Conservation (phyloP, 2,888 invertebrate species). For the Acholoe squamosa region DNA sequence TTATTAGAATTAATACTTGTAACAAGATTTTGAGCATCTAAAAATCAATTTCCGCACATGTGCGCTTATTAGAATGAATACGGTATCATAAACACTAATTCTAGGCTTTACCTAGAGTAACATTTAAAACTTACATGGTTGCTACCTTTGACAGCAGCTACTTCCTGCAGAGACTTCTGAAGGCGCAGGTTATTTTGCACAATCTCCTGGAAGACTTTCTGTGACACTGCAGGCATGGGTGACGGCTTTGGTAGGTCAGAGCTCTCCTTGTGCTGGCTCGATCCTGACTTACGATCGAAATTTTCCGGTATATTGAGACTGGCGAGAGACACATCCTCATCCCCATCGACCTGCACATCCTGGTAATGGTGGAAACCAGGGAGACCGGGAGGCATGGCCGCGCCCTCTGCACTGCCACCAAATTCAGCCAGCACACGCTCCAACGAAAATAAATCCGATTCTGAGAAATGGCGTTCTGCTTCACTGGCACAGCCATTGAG, state of each 20-base stretch:
- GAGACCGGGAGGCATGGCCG: background rate
- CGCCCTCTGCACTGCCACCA: too few relatives aligned
- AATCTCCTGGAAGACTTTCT: background rate
- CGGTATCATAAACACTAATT: too few relatives aligned
- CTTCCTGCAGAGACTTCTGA: background rate
- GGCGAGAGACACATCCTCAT: background rate
- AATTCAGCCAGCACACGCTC: background rate
- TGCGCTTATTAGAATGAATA: too few relatives aligned
- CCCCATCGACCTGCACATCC: background rate
- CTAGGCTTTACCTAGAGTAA: too few relatives aligned
- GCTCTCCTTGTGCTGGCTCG: too few relatives aligned
- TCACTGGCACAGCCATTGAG: background rate
- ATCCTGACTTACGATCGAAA: background rate
- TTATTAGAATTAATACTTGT: too few relatives aligned
- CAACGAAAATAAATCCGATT: background rate
- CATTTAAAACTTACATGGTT: background rate
- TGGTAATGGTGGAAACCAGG: background rate
- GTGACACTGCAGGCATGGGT: background rate
- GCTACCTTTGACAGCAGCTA: background rate
- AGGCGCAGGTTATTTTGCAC: background rate
- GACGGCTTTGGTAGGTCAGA: background rate
- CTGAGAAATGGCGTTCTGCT: background rate
- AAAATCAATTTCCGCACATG: too few relatives aligned
- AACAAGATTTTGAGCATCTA: too few relatives aligned
- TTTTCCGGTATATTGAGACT: background rate